Conservation (phyloP, 2,113 vertebrate genomes). For the Suncus etruscus region DNA sequence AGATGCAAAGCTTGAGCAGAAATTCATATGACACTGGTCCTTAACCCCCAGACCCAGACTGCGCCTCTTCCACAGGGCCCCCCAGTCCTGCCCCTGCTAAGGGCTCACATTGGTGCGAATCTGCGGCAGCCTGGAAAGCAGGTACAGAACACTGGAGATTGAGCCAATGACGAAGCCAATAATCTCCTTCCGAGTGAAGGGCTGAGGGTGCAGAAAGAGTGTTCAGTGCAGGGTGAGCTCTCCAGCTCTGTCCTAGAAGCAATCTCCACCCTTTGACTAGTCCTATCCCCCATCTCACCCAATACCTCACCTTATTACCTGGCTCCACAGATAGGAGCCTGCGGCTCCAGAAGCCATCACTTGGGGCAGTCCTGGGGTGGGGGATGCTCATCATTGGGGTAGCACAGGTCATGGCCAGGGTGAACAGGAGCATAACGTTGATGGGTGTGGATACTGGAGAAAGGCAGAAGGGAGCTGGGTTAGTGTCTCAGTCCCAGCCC, state of each 20-base stretch:
- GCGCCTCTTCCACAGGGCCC: too few relatives aligned
- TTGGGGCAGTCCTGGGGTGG: neutral
- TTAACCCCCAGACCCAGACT: too few relatives aligned
- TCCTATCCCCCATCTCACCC: neutral
- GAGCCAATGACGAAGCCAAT: conserved; percentile 93
- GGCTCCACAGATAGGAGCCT: conserved; percentile 83
- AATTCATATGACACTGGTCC: neutral
- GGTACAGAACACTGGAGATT: conserved; percentile 93
- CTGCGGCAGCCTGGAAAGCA: conserved; percentile 94
- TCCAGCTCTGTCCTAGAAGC: neutral
- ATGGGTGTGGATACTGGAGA: conserved; percentile 82
- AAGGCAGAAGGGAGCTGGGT: neutral
- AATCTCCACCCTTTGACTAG: neutral
- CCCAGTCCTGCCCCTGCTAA: rapidly evolving
- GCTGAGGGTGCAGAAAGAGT: conserved; percentile 81
- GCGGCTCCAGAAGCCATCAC: conserved; percentile 84
- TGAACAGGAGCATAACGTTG: conserved; percentile 85
- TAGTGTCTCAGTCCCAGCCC: neutral
- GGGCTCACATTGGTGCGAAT: conserved; percentile 95
- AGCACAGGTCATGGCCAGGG: conserved; percentile 80
- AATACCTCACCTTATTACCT: conserved; percentile 81
- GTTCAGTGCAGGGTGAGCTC: neutral
- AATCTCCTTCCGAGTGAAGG: conserved; percentile 91
- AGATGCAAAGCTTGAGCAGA: neutral
- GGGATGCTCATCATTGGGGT: conserved; percentile 71